phyloP scores from a whole-genome alignment of 2,888 invertebrate genomes.

The Bellardia pandia region DNA sequence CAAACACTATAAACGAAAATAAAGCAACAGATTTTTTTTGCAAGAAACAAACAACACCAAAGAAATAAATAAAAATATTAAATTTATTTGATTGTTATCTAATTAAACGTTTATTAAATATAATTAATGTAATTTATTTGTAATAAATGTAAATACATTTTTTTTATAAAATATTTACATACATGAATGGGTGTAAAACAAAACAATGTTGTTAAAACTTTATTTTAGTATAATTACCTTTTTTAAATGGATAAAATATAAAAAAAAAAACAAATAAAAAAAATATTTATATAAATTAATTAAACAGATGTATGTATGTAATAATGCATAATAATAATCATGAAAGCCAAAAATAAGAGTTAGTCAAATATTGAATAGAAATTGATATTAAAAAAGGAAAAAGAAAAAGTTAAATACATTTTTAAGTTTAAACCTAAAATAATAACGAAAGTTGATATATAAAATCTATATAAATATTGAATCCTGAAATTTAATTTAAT shows the following conservation, averaged over 20 bases:
- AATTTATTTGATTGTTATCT: constrained; percentile 57
- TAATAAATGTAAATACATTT: constrained; percentile 67
- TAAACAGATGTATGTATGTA: constrained; percentile 15
- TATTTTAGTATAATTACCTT: constrained; percentile 52
- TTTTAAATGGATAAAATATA: constrained; percentile 39
- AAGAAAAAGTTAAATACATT: constrained; percentile 40
- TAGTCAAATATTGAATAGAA: constrained; percentile 38
- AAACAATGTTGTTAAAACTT: constrained; percentile 47
- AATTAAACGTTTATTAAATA: constrained; percentile 39
- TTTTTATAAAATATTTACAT: constrained; percentile 51
- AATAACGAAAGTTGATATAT: constrained; percentile 12
- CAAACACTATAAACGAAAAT: neutral
- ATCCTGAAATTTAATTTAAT: constrained; percentile 50
- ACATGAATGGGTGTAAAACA: neutral
- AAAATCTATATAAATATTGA: constrained; percentile 7
- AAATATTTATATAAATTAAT: constrained; percentile 37
- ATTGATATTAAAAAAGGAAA: constrained; percentile 45
- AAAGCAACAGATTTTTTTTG: neutral
- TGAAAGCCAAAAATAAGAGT: constrained; percentile 50
- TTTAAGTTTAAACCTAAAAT: constrained; percentile 43
- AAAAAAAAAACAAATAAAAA: constrained; percentile 8
- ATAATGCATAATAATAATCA: constrained; percentile 17
- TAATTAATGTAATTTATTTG: constrained; percentile 66
- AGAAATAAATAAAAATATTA: constrained; percentile 20
- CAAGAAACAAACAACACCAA: constrained; percentile 52